Evolutionary conservation across 1,140 invertebrate species (phyloP), one percentile per base, ranked within the genome.

Genomic region (Zelostemma sp.): DNA sequence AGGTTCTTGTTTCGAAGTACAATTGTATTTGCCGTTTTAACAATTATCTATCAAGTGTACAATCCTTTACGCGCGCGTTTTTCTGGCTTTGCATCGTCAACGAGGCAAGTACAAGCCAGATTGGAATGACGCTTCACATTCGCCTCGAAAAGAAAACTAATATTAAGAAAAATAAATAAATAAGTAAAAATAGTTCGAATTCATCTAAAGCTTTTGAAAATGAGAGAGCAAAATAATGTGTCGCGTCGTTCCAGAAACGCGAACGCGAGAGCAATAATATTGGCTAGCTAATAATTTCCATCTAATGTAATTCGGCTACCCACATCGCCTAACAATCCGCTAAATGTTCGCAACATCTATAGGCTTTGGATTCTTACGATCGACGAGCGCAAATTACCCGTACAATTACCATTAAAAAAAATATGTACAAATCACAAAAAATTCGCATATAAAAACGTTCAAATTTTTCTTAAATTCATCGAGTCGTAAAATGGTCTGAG

Each of bases 271-370:
- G 19, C 53, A 60, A 67, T 12, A 41, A 43, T 50, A 51, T 57
- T 53, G 33, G 46, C 57, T 67, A 67, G 18, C 57, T 60, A 66
- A 55, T 60, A 60, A 18, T 65, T 31, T 59, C 28, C 35, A 49
- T 53, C 63, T 55, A 71, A 51, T 54, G 18, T 67, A 53, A 63
- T 62, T 67, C 59, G 63, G 61, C 60, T 69, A 69, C 21, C 40
- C 45, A 54, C 50, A 47, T 68, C 31, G 57, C 43, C 58, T 68
- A 61, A 54, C 46, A 65, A 40, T 43, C 48, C 15, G 45, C 55
- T 68, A 65, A 60, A 58, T 72, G 61, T 46, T 69, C 61, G 53
- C 68, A 40, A 57, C 45, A 55, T 59, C 49, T 68, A 63, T 63
- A 63, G 59, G 66, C 59, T 60, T 54, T 68, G 50, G 56, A 58